Conservation (phyloP, 1,140 invertebrate genomes). For the Drosophila mauritiana region DNA sequence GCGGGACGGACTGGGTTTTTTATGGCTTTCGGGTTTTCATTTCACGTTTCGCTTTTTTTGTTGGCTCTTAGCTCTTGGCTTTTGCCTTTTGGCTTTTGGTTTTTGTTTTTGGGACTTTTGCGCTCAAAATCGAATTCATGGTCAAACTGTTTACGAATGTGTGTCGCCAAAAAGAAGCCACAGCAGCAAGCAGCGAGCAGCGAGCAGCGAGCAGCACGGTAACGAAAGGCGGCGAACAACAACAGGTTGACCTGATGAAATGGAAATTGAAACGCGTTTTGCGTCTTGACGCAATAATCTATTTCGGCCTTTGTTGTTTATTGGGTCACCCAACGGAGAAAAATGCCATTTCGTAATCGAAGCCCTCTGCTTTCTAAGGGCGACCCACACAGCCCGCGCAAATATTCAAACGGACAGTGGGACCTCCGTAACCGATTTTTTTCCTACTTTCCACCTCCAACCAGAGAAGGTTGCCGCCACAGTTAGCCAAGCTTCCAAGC, state of each 20-base stretch:
- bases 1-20: constrained; percentile 56
- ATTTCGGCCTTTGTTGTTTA: constrained; percentile 64
- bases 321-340: constrained; percentile 60
- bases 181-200: constrained; percentile 15
- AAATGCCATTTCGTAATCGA: constrained; percentile 71
- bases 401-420: constrained; percentile 52
- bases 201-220: background rate
- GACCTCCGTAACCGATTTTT: background rate
- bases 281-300: constrained; percentile 68
- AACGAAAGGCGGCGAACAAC: constrained; percentile 21
- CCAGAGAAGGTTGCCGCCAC: background rate
- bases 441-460: constrained; percentile 6
- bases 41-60: constrained; percentile 60
- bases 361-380: constrained; percentile 36
- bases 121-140: constrained; percentile 80
- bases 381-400: constrained; percentile 24
- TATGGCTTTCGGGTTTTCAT: constrained; percentile 62
- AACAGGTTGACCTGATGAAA: constrained; percentile 79
- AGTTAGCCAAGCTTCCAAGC: background rate
- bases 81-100: too few relatives aligned
- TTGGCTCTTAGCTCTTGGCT: too few relatives aligned
- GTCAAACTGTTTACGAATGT: constrained; percentile 72
- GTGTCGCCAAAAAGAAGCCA: constrained; percentile 70
- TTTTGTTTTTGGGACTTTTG: constrained; percentile 71
- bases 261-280: constrained; percentile 67